Percentiles rank a stretch among this genome's conserved stretches.
These are phyloP conservation scores for Tuberolachnus salignus DNA, from an alignment of 2,888 invertebrate genomes.

Conservation along the genomic window DNA sequence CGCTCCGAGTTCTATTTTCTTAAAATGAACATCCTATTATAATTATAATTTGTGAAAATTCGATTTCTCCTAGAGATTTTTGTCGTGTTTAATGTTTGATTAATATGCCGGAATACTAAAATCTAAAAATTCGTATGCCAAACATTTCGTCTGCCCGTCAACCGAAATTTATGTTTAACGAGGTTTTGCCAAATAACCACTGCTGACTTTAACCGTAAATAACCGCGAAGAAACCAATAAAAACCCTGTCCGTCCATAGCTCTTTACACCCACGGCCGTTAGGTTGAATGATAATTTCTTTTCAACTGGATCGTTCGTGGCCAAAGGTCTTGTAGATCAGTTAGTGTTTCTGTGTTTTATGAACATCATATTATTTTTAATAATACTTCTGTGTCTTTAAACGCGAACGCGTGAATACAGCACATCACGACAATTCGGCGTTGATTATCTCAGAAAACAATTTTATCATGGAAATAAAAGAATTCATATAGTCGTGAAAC, in stretches of 20 bases:
- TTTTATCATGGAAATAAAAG: no score
- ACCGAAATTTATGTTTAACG: constrained; percentile 45
- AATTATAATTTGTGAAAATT: neutral
- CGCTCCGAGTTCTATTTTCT: no score
- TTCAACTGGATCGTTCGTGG: constrained; percentile 32
- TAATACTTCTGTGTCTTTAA: neutral
- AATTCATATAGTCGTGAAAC: neutral
- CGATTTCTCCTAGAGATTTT: constrained; percentile 9
- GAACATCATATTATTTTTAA: constrained; percentile 18
- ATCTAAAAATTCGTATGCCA: constrained; percentile 43
- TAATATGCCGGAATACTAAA: constrained; percentile 28
- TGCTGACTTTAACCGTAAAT: constrained; percentile 32
- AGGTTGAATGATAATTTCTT: constrained; percentile 35
- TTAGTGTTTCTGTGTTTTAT: neutral
- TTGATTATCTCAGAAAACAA: neutral
- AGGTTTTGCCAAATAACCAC: constrained; percentile 49
- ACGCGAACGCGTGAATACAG: neutral
- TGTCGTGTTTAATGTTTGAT: constrained; percentile 16
- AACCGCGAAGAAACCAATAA: constrained; percentile 51
- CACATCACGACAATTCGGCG: neutral
- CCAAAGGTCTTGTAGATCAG: constrained; percentile 13
- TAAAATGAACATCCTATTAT: no score
- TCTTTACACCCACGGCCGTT: constrained; percentile 22
- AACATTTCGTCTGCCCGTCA: constrained; percentile 49
- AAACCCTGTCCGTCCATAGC: constrained; percentile 31